These are phyloP conservation scores for Ornithoptera alexandrae DNA, from an alignment of 2,888 invertebrate genomes.

Conservation along the genomic window DNA sequence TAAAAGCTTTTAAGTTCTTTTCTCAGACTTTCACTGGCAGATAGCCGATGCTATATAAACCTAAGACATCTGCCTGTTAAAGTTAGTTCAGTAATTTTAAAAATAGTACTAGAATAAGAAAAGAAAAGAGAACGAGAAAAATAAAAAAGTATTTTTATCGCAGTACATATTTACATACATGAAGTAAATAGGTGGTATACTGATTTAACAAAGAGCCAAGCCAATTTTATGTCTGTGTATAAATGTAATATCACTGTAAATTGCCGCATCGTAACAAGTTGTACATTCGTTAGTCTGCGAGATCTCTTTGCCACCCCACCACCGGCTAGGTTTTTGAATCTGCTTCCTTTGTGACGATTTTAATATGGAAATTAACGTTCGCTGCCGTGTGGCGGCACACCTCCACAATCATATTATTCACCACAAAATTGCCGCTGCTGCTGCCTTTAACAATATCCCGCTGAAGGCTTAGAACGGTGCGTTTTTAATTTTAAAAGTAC, in stretches of 20 bases:
- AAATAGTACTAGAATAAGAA: too few relatives aligned
- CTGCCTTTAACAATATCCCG: slow-evolving; percentile 39
- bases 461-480: slow-evolving; percentile 41
- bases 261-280: slow-evolving; percentile 43
- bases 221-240: background rate
- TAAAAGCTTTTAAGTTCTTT: too few relatives aligned
- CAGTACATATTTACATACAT: too few relatives aligned
- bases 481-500: slow-evolving; percentile 29
- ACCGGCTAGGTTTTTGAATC: slow-evolving; percentile 75
- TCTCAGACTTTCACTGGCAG: too few relatives aligned
- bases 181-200: too few relatives aligned
- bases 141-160: too few relatives aligned
- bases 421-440: slow-evolving; percentile 39
- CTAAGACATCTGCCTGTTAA: too few relatives aligned
- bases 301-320: slow-evolving; percentile 44
- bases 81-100: too few relatives aligned
- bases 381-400: slow-evolving; percentile 68
- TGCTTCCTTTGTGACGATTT: slow-evolving; percentile 79
- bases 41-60: too few relatives aligned
- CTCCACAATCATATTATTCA: slow-evolving; percentile 58
- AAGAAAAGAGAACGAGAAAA: too few relatives aligned
- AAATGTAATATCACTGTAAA: background rate
- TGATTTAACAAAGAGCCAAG: too few relatives aligned
- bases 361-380: slow-evolving; percentile 80
- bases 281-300: slow-evolving; percentile 31